Evolutionary conservation across 2,113 vertebrate genomes (phyloP).

Genomic region (Myanophis thanlyinensis): DNA sequence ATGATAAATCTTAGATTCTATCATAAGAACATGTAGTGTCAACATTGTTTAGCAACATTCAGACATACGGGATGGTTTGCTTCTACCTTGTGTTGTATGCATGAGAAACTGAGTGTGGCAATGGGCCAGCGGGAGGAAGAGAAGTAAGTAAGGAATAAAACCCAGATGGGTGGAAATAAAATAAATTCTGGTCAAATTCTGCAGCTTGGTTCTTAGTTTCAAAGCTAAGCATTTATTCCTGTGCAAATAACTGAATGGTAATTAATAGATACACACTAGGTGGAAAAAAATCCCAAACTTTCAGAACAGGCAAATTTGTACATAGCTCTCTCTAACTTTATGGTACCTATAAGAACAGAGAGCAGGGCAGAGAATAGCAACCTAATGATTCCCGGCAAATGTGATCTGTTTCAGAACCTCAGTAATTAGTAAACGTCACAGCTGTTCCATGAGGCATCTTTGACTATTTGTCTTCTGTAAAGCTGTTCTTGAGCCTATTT

Average conservation of each 20-base stretch:
- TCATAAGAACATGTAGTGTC: background rate
- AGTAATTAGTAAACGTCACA: slow-evolving; percentile 1
- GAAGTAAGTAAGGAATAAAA: slow-evolving; percentile 68
- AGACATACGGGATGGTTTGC: slow-evolving; percentile 21
- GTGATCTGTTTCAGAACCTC: background rate
- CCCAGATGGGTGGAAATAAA: slow-evolving; percentile 73
- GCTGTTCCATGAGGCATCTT: slow-evolving; percentile 10
- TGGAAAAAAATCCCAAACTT: slow-evolving; percentile 10
- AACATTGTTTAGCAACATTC: background rate
- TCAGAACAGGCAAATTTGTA: slow-evolving; percentile 30
- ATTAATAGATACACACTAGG: slow-evolving; percentile 43
- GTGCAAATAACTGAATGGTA: slow-evolving; percentile 67
- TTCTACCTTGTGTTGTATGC: slow-evolving; percentile 44
- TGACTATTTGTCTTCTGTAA: background rate
- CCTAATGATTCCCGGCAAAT: slow-evolving; percentile 13
- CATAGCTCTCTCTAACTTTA: slow-evolving; percentile 20
- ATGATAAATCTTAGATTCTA: background rate
- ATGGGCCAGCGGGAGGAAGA: too few species aligned
- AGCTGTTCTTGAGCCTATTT: background rate
- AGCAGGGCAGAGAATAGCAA: slow-evolving; percentile 1
- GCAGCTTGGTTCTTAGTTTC: slow-evolving; percentile 71
- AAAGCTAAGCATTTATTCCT: slow-evolving; percentile 68
- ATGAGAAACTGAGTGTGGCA: slow-evolving; percentile 71
- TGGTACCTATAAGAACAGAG: slow-evolving; percentile 28
- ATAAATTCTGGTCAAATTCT: slow-evolving; percentile 72